A percentile compares a stretch with the other conserved stretches of the same genome.
phyloP scores from a whole-genome alignment of 2,888 invertebrate genomes.

The Agrotis puta region DNA sequence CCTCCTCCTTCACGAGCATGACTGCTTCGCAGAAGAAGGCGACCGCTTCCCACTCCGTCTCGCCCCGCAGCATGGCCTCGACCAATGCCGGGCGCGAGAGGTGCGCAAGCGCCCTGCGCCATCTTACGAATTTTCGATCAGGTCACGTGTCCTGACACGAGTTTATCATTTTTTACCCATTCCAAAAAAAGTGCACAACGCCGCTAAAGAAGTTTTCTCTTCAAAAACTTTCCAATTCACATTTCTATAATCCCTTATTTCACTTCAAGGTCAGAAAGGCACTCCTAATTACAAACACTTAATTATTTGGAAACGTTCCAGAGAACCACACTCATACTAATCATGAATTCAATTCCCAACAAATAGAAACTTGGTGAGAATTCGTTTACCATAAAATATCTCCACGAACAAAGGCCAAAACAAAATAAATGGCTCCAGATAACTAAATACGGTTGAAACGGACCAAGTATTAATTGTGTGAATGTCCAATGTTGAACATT shows the following conservation, averaged over 20 bases:
- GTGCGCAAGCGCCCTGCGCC: too few relatives aligned
- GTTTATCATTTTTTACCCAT: too few relatives aligned
- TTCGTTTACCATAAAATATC: slow-evolving; percentile 25
- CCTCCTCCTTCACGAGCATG: too few relatives aligned
- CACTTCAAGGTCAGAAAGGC: not conserved
- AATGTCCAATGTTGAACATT: slow-evolving; percentile 19
- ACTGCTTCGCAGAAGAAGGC: too few relatives aligned
- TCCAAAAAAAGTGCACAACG: too few relatives aligned
- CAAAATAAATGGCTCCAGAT: slow-evolving; percentile 18
- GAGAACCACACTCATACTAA: not conserved
- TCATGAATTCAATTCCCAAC: slow-evolving; percentile 22
- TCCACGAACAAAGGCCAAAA: slow-evolving; percentile 13
- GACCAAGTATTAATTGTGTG: slow-evolving; percentile 31
- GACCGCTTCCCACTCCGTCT: too few relatives aligned
- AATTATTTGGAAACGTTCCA: not conserved
- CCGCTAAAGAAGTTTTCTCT: too few relatives aligned
- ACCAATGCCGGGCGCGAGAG: too few relatives aligned
- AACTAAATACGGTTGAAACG: slow-evolving; percentile 4
- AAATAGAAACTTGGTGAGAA: slow-evolving; percentile 11
- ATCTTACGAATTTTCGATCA: too few relatives aligned
- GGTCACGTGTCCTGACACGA: too few relatives aligned
- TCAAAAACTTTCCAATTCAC: too few relatives aligned
- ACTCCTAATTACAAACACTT: not conserved
- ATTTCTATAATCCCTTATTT: not conserved
- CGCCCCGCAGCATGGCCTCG: too few relatives aligned